These are phyloP conservation scores for Drosophila tropicalis DNA, from an alignment of 1,140 invertebrate species.

Conservation along the genomic window DNA sequence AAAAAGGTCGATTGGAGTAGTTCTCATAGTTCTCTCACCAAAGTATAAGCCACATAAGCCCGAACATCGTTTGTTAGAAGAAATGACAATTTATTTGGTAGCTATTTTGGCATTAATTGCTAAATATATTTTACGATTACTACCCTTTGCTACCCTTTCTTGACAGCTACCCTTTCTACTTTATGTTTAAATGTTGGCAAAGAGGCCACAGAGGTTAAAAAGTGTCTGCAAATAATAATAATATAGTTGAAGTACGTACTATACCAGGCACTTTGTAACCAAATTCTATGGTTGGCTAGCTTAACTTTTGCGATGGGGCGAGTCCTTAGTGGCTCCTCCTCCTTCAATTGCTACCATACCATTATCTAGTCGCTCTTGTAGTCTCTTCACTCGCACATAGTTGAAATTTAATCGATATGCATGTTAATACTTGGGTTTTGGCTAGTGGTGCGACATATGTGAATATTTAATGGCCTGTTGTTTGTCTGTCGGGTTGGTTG, in stretches of 20 bases:
- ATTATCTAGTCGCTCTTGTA: background rate
- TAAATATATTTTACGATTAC: background rate
- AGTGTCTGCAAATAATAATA: slow-evolving; percentile 59
- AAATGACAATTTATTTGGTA: too few species aligned
- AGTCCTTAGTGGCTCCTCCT: background rate
- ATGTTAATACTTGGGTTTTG: slow-evolving; percentile 51
- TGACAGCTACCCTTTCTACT: too few species aligned
- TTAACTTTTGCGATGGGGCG: slow-evolving; percentile 45
- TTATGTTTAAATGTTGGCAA: slow-evolving; percentile 60
- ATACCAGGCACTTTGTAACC: slow-evolving; percentile 33
- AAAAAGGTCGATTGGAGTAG: background rate
- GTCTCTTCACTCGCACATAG: background rate
- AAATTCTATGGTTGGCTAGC: slow-evolving; percentile 59
- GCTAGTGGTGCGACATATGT: slow-evolving; percentile 53
- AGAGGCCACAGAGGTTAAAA: slow-evolving; percentile 30
- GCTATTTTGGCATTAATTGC: background rate
- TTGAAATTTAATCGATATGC: slow-evolving; percentile 65
- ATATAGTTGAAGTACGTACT: slow-evolving; percentile 41
- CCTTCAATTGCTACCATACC: background rate
- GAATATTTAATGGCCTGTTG: slow-evolving; percentile 60
- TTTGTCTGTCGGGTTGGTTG: background rate
- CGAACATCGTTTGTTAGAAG: too few species aligned
- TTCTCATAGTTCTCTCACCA: background rate
- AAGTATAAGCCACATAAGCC: too few species aligned
- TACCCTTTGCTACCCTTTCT: slow-evolving; percentile 14